A percentile compares a stretch with the other conserved stretches of the same genome.
phyloP scores from a whole-genome alignment of 2,797 vertebrate genomes.

The Acanthurus leucopareius region DNA sequence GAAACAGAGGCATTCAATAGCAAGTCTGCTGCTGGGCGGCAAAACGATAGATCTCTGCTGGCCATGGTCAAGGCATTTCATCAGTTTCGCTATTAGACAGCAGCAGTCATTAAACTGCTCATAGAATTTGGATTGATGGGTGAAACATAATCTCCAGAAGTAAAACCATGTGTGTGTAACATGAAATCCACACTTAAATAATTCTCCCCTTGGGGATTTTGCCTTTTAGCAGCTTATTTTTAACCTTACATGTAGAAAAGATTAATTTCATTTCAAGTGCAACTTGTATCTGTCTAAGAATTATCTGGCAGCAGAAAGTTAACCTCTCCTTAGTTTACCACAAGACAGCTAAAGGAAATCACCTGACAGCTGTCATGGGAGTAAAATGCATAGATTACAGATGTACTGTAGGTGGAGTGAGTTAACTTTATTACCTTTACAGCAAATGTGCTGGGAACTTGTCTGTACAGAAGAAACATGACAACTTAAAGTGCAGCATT shows the following conservation, averaged over 20 bases:
- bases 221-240: neutral
- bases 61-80: constrained; percentile 43
- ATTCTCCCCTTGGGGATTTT: neutral
- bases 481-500: neutral
- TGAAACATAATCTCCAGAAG: neutral
- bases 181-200: neutral
- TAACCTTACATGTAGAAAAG: neutral
- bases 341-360: neutral
- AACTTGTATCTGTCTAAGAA: neutral
- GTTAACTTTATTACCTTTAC: neutral
- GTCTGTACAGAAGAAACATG: neutral
- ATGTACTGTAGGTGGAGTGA: neutral
- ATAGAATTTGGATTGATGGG: constrained; percentile 1
- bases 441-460: neutral
- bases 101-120: constrained; percentile 15
- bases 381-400: neutral
- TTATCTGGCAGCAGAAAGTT: neutral
- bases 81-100: constrained; percentile 41
- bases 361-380: neutral
- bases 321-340: neutral
- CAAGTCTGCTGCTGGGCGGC: constrained; percentile 62
- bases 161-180: neutral
- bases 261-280: neutral
- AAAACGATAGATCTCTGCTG: constrained; percentile 62
- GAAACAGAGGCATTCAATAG: constrained; percentile 76